These are phyloP conservation scores for Acrocyrtus sp. DNA, from an alignment of 2,888 invertebrate species.

Conservation along the genomic window DNA sequence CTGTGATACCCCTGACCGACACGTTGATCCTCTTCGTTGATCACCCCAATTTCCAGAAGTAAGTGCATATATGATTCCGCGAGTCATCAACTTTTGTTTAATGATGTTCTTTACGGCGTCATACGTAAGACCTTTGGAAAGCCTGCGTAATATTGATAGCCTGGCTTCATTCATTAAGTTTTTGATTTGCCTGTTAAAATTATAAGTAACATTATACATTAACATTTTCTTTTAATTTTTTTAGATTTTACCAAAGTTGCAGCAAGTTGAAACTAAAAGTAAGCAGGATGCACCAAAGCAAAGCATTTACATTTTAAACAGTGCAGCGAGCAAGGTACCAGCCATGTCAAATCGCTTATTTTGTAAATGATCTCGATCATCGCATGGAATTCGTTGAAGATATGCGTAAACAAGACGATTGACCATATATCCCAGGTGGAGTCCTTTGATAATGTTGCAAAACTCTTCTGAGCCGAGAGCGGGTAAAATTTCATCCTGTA, in stretches of 20 bases:
- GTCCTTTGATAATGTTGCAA: constrained; percentile 82
- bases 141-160: constrained; percentile 71
- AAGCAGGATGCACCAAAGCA: neutral
- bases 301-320: constrained; percentile 72
- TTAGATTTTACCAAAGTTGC: constrained; percentile 84
- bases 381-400: constrained; percentile 93
- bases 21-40: constrained; percentile 73
- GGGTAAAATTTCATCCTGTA: constrained; percentile 73
- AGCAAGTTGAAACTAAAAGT: constrained; percentile 99
- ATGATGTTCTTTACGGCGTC: constrained; percentile 71
- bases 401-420: constrained; percentile 94
- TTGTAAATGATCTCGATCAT: constrained; percentile 99
- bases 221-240: neutral
- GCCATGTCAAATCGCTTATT: constrained; percentile 98
- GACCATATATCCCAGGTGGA: constrained; percentile 99
- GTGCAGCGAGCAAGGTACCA: constrained; percentile 94
- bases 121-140: constrained; percentile 72
- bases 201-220: too few species aligned
- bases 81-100: constrained; percentile 70
- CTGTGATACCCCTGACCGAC: constrained; percentile 73
- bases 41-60: constrained; percentile 76
- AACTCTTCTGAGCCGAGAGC: constrained; percentile 70
- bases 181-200: constrained; percentile 67
- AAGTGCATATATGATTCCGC: constrained; percentile 72
- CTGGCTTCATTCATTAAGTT: constrained; percentile 71